Evolutionary conservation across 2,888 invertebrate species (phyloP), one percentile per base, ranked within the genome.

Genomic region (Unio delphinus): DNA sequence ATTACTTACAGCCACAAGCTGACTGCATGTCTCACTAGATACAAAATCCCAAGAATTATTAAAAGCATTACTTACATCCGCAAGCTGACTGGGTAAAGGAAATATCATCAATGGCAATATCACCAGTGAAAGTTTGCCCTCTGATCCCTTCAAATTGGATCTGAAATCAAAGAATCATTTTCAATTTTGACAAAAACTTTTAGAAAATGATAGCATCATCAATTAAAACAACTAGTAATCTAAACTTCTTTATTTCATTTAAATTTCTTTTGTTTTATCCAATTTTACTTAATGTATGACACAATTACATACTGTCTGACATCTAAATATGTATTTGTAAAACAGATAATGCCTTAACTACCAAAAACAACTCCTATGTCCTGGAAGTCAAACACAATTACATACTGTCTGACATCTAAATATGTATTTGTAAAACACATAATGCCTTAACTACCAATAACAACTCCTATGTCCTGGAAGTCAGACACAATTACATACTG

Each of bases 61-160:
- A 55, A 54, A 34, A 61, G 20, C 15, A n/a, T 30, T 23, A 78
- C 82, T 78, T 76, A 83, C 83, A 80, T 60, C 79, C 76, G 70
- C 83, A 83, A 3, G 73, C 54, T 57, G 78, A 73, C 11, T 69
- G 65, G 15, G 74, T 69, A 68, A 83, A 81, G 1, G 75, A 65
- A 55, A 86, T 72, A 67, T 86, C 86, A 75, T 86, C 86, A 30
- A 86, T 64, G 23, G 85, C 85, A 55, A 85, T 85, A 68, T 82
- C 82, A 34, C 83, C 83, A 57, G 66, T 69, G 65, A 75, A 79
- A 34, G 78, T 72, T 28, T 69, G 26, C 5, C 84, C 84, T 34
- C 81, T 58, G 8, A 80, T 73, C n/a, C 77, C 82, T 62, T 82
- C 79, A 67, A 82, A 67, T 65, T 70, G 72, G 23, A 81, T 64